Evolutionary conservation across 2,113 vertebrate genomes (phyloP), one percentile per base, ranked within the genome.

Genomic region (Ploceus nigricollis): DNA sequence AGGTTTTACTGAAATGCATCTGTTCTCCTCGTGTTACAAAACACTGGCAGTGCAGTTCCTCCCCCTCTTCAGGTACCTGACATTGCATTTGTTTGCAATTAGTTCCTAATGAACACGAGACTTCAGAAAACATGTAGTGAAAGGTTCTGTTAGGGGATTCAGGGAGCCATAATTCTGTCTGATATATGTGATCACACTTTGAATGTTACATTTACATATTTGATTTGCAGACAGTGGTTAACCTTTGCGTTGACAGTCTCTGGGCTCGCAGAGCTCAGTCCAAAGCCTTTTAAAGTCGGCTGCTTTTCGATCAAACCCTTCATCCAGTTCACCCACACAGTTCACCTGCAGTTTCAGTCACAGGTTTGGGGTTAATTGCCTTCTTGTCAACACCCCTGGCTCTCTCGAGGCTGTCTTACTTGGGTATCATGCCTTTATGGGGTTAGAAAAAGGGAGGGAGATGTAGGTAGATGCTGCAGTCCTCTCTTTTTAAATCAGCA

Each of bases 181-280:
- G 90, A 92, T 93, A 37, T 68, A 83, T 96, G 82, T 93, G 90
- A 92, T 90, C 85, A 51, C 88, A 40, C 76, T 91, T 90, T 96
- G 94, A 96, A 96, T 96, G 95, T 95, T 96, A 96, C 93, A 95
- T 96, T 95, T 95, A 51, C 96, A 96, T 96, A 93, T 95, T 96
- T 97, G 93, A 94, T 96, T 96, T 96, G 82, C 94, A 95, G 87
- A 66, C 54, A 77, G 82, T 86, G 87, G 88, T 94, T 95, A 96
- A 94, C 94, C 95, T 96, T 95, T 95, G 87, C 22, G 0, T 88
- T 93, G 87, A 87, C 94, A 94, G 82, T 94, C 85, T 94, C 94
- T 4, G 25, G 68, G 90, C 93, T 96, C 71, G 33, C 4, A 71
- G 87, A 81, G 79, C 92, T 94, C 27, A 2, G 69, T 75, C 89